These are phyloP conservation scores for Aphelocoma californica DNA, from an alignment of 2,797 vertebrate species.

Conservation along the genomic window DNA sequence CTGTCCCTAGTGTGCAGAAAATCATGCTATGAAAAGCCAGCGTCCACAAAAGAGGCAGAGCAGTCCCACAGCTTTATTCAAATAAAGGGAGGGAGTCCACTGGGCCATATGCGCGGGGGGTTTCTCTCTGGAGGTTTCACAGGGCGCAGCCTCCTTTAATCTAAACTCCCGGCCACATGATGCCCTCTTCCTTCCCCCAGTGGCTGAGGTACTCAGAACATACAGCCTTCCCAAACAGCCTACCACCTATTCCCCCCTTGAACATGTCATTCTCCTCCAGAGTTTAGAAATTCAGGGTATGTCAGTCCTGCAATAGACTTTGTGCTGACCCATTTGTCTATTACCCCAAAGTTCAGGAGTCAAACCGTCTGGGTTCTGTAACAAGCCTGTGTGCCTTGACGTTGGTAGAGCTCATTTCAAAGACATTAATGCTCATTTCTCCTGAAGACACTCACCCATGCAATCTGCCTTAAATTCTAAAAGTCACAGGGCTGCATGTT, in stretches of 20 bases:
- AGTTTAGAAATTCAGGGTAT: not conserved
- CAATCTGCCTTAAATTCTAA: not conserved
- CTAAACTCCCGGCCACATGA: accelerated
- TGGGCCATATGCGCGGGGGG: accelerated
- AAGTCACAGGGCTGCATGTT: not conserved
- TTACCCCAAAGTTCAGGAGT: not conserved
- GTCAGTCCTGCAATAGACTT: not conserved
- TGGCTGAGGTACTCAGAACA: not conserved
- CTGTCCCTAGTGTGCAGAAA: not conserved
- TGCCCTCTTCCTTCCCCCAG: not conserved
- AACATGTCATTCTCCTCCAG: not conserved
- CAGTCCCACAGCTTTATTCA: accelerated
- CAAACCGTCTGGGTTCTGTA: not conserved
- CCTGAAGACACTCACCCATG: too few relatives aligned
- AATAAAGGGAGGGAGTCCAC: not conserved
- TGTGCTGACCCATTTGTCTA: not conserved
- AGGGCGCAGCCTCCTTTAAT: not conserved
- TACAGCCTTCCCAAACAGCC: not conserved
- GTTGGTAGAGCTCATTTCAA: not conserved
- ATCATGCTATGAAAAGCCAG: not conserved
- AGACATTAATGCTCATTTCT: not conserved
- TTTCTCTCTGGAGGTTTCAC: not conserved
- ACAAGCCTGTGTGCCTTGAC: too few relatives aligned
- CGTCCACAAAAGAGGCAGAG: not conserved
- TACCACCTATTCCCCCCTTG: not conserved